Percentiles rank a stretch among this genome's conserved stretches.
These are phyloP conservation scores for Sarcophaga peregrina DNA, from an alignment of 1,140 invertebrate genomes.

Conservation along the genomic window DNA sequence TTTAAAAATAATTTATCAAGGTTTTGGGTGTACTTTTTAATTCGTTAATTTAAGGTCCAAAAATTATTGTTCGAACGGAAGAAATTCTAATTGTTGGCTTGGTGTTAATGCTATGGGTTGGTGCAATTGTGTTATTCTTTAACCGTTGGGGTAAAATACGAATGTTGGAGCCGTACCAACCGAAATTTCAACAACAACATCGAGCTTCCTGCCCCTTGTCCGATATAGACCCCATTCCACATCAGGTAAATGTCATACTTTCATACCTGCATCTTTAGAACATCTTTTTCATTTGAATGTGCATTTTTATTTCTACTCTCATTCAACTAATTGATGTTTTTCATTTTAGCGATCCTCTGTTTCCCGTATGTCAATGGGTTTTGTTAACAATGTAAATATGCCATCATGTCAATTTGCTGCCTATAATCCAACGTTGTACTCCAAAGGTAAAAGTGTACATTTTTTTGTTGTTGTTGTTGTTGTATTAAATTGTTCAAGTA, in stretches of 20 bases:
- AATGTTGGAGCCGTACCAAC: slow-evolving; percentile 91
- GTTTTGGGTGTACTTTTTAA: neutral
- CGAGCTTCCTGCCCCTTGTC: slow-evolving; percentile 77
- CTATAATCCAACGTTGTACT: slow-evolving; percentile 63
- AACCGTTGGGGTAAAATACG: slow-evolving; percentile 93
- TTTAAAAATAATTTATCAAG: no score
- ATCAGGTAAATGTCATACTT: slow-evolving; percentile 54
- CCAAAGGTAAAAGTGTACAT: slow-evolving; percentile 56
- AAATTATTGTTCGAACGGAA: slow-evolving; percentile 77
- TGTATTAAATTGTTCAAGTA: neutral
- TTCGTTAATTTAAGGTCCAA: slow-evolving; percentile 67
- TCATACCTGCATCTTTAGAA: no score
- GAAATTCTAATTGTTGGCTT: slow-evolving; percentile 88
- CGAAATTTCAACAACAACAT: slow-evolving; percentile 85
- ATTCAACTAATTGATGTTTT: neutral
- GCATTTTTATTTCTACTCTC: neutral
- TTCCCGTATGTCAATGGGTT: slow-evolving; percentile 65
- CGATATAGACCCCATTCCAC: slow-evolving; percentile 66
- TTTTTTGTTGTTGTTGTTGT: neutral
- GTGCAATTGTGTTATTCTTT: slow-evolving; percentile 88
- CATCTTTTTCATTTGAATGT: no score
- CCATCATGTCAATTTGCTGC: slow-evolving; percentile 64
- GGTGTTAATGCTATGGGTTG: slow-evolving; percentile 87
- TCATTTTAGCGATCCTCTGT: slow-evolving; percentile 58
- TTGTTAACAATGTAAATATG: slow-evolving; percentile 63